phyloP scores from a whole-genome alignment of 2,797 vertebrate species.

The Scyliorhinus canicula region DNA sequence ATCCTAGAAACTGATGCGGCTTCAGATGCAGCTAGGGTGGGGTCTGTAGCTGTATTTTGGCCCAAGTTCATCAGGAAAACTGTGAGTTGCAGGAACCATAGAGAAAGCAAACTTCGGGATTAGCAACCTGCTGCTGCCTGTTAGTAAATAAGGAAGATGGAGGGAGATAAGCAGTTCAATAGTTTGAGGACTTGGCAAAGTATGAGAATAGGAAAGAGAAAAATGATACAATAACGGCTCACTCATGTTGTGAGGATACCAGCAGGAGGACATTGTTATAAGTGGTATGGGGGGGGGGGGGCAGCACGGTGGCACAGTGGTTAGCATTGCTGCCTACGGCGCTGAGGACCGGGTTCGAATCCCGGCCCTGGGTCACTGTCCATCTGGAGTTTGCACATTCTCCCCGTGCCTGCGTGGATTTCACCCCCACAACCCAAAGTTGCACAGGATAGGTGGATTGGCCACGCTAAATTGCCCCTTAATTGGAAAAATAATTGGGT shows the following conservation, averaged over 20 bases:
- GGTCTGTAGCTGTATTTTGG: background rate
- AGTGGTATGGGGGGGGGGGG: too few species aligned
- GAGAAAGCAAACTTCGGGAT: background rate
- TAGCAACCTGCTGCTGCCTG: background rate
- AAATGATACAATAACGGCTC: background rate
- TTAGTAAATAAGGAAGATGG: background rate
- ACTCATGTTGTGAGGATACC: background rate
- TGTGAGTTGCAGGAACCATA: background rate
- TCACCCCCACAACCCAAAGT: too few species aligned
- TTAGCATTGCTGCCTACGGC: too few species aligned
- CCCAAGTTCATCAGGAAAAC: background rate
- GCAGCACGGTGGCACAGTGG: too few species aligned
- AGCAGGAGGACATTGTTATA: background rate
- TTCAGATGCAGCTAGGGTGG: background rate
- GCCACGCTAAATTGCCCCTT: too few species aligned
- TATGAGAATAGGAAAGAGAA: background rate
- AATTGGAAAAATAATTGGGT: too few species aligned
- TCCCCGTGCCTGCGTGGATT: too few species aligned
- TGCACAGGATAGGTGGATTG: too few species aligned
- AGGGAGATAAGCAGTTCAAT: background rate
- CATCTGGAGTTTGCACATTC: too few species aligned
- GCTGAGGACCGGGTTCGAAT: too few species aligned
- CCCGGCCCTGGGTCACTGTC: too few species aligned
- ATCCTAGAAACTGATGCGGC: background rate
- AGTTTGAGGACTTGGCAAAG: background rate